phyloP scores from a whole-genome alignment of 2,888 invertebrate species.

The Smittia sp. region DNA sequence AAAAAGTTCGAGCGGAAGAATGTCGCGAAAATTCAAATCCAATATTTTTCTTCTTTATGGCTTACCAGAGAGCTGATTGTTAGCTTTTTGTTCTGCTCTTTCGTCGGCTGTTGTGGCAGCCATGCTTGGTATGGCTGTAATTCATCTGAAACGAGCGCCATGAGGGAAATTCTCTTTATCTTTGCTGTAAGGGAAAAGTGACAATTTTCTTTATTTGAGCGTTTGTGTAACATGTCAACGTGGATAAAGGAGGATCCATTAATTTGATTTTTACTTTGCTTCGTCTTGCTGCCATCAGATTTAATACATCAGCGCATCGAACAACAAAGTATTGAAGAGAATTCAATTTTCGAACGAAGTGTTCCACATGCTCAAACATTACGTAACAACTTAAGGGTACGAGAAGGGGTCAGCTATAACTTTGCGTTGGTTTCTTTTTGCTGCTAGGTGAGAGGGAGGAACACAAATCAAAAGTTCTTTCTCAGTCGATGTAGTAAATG shows the following conservation, averaged over 20 bases:
- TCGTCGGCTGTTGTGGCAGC: neutral
- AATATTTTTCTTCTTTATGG: conserved; percentile 32
- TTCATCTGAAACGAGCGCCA: conserved; percentile 4
- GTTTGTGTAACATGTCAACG: conserved; percentile 6
- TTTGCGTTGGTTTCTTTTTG: too few relatives aligned
- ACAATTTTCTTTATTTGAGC: conserved; percentile 5
- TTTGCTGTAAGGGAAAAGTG: neutral
- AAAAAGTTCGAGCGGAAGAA: neutral
- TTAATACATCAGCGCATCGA: conserved; percentile 2
- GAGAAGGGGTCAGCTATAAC: too few relatives aligned
- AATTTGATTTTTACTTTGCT: neutral
- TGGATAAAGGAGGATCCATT: neutral
- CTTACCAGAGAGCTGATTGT: conserved; percentile 33
- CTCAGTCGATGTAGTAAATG: too few relatives aligned
- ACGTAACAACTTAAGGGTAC: too few relatives aligned
- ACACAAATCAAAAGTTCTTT: neutral
- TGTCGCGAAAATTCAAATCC: conserved; percentile 20
- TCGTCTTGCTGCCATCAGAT: neutral
- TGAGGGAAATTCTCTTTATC: conserved; percentile 9
- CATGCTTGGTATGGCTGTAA: neutral
- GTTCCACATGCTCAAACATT: too few relatives aligned
- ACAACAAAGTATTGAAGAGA: neutral
- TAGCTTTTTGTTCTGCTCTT: neutral
- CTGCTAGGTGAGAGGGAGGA: too few relatives aligned
- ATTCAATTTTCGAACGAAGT: neutral